These are phyloP conservation scores for Chionodraco myersi DNA, from an alignment of 2,113 vertebrate genomes.

Conservation along the genomic window DNA sequence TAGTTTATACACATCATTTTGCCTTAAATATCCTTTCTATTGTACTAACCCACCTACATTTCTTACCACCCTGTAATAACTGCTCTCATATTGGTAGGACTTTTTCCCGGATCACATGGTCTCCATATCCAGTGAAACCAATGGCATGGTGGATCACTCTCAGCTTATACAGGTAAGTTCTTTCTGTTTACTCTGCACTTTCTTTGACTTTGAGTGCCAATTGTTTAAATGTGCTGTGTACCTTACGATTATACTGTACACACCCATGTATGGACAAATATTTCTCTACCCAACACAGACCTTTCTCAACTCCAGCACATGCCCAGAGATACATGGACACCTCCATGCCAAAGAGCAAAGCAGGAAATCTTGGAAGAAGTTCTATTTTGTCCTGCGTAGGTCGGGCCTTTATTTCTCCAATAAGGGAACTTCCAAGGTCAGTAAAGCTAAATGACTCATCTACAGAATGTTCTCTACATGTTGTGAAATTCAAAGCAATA, in stretches of 20 bases:
- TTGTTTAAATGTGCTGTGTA: constrained; percentile 18
- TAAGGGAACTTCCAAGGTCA: constrained; percentile 97
- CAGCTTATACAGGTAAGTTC: constrained; percentile 91
- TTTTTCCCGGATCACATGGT: constrained; percentile 99
- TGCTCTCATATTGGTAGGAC: constrained; percentile 81
- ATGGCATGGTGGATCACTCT: constrained; percentile 87
- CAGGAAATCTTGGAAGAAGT: constrained; percentile 95
- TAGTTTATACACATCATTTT: not conserved
- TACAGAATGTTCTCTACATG: not conserved
- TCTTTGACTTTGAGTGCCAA: not conserved
- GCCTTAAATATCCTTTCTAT: not conserved
- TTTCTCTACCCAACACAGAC: constrained; percentile 84
- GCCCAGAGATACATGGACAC: constrained; percentile 95
- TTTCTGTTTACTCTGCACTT: constrained; percentile 20
- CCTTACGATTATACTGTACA: constrained; percentile 2
- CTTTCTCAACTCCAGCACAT: constrained; percentile 93
- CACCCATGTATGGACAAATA: constrained; percentile 9
- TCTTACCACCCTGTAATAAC: not conserved
- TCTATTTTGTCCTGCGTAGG: constrained; percentile 94
- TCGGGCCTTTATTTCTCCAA: constrained; percentile 98
- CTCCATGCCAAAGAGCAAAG: constrained; percentile 94
- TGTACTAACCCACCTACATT: not conserved
- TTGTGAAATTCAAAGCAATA: not conserved
- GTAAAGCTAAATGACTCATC: constrained; percentile 21
- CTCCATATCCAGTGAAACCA: constrained; percentile 90